Conservation (phyloP, 2,113 vertebrate species). For the Arenaria interpres region DNA sequence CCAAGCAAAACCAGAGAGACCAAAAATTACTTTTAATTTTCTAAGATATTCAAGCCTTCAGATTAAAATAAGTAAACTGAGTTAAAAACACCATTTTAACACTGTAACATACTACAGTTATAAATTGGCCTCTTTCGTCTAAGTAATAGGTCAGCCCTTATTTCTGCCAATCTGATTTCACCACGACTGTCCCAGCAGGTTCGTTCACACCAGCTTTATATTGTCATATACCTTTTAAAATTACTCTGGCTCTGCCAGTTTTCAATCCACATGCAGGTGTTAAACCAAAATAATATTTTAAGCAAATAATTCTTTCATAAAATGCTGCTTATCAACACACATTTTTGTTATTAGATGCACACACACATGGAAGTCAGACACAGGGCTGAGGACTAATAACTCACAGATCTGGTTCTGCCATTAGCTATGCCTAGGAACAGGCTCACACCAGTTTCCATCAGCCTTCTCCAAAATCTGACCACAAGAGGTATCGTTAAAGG, state of each 20-base stretch:
- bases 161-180: constrained; percentile 38
- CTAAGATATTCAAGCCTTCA: neutral
- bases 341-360: neutral
- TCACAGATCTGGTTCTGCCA: neutral
- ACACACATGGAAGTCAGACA: neutral
- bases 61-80: neutral
- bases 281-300: constrained; percentile 13
- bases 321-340: constrained; percentile 2
- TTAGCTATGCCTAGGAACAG: neutral
- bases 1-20: neutral
- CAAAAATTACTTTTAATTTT: neutral
- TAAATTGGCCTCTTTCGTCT: neutral
- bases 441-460: neutral
- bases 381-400: neutral
- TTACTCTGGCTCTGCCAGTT: neutral
- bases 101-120: neutral
- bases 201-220: neutral
- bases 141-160: neutral
- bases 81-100: neutral
- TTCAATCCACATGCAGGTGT: neutral
- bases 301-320: constrained; percentile 25
- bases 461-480: neutral
- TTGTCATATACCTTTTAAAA: neutral
- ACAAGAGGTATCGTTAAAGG: neutral
- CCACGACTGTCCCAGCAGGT: neutral